A percentile compares a stretch with the other conserved stretches of the same genome.
phyloP scores from a whole-genome alignment of 2,113 vertebrate species.

The Nanorana parkeri region DNA sequence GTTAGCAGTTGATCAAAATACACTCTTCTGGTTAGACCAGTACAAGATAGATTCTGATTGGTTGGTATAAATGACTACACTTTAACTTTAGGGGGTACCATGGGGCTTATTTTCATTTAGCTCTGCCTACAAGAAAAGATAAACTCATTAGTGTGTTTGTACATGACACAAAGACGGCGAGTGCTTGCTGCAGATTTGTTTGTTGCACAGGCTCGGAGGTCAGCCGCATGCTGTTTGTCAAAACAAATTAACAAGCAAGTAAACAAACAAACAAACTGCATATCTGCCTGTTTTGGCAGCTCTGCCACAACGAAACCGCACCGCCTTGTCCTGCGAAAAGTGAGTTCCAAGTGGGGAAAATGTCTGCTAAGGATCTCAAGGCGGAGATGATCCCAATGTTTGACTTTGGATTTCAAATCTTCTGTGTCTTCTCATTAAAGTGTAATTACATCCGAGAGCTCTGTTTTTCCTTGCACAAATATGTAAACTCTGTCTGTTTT shows the following conservation, averaged over 20 bases:
- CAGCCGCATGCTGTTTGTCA: background rate
- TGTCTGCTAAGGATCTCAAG: background rate
- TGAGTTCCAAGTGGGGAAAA: background rate
- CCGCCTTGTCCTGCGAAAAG: background rate
- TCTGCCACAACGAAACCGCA: background rate
- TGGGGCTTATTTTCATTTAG: too few species aligned
- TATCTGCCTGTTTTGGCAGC: conserved; percentile 28
- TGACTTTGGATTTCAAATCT: background rate
- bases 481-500: background rate
- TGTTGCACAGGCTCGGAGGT: background rate
- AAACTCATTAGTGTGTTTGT: background rate
- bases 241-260: conserved; percentile 21
- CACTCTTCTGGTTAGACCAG: too few species aligned
- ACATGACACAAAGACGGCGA: background rate
- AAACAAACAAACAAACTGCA: conserved; percentile 2
- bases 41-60: too few species aligned
- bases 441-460: background rate
- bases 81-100: too few species aligned
- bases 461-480: background rate
- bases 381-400: background rate
- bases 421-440: conserved; percentile 6
- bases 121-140: too few species aligned
- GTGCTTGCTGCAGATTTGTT: conserved; percentile 5
- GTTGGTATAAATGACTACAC: too few species aligned
- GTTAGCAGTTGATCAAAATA: too few species aligned